Evolutionary conservation across 2,888 invertebrate species (phyloP), one percentile per base, ranked within the genome.

Genomic region (Trileptium ribeirensis): DNA sequence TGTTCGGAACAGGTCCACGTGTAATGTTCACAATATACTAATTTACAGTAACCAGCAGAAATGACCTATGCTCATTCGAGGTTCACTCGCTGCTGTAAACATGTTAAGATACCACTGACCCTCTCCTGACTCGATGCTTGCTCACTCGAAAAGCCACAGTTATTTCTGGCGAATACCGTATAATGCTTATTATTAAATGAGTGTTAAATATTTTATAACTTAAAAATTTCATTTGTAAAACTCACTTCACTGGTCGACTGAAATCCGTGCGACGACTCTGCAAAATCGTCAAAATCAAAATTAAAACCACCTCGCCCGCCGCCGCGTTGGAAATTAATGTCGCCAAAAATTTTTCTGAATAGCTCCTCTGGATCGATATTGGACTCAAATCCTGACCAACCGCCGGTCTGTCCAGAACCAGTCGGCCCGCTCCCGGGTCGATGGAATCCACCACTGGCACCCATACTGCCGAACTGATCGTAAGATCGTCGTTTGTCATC

Each of bases 331-430:
- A 94, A 92, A 0, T 74, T 80, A 29, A 86, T 82, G 84, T 90
- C 88, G 19, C 91, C 91, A 89, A 98, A 98, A 87, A 98, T 97
- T 90, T 94, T 95, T 79, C 97, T 92, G 90, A 98, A 98, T 67
- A 99, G 89, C 89, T 99, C 97, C 88, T 99, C 97, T 0, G 98
- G 97, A 89, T 97, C 95, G 85, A 97, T 93, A 8, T 93, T 93
- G 0, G 95, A 94, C 84, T 94, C 93, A 88, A 94, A 96, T 92
- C 95, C 95, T 95, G 75, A 24, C 51, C 70, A 83, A n/a, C 74
- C 81, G 67, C 37, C 75, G 36, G 67, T 79, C 80, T 19, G 84
- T 83, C 78, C 64, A 38, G n/a, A 1, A 1, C 78, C 33, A n/a
- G 79, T 8, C 2, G 67, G 67, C 24, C 67, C 2, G 3, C 75